phyloP scores from a whole-genome alignment of 2,888 invertebrate genomes.

The Syrista parreyssii region DNA sequence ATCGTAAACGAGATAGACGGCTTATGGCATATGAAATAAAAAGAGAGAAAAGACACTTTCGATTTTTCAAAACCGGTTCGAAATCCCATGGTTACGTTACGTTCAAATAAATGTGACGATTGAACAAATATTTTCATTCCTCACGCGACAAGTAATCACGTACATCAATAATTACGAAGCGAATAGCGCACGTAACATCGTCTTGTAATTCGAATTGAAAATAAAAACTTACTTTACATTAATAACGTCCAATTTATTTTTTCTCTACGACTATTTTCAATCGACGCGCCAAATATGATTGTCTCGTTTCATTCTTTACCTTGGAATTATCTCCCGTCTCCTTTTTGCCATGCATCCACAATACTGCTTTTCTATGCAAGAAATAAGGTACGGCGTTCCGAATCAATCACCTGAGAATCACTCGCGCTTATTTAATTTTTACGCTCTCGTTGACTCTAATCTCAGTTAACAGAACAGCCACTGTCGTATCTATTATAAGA shows the following conservation, averaged over 20 bases:
- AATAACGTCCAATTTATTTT: neutral
- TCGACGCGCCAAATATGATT: neutral
- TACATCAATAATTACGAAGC: neutral
- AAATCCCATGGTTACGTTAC: neutral
- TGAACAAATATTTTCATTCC: neutral
- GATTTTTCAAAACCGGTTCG: conserved; percentile 4
- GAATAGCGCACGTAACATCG: neutral
- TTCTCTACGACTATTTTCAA: neutral
- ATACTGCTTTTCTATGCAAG: neutral
- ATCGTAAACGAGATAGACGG: neutral
- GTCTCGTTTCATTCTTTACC: neutral
- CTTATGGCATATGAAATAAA: conserved; percentile 6
- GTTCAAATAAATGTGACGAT: neutral
- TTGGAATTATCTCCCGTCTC: neutral
- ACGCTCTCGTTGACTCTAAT: neutral
- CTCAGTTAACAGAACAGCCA: neutral
- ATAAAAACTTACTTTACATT: neutral
- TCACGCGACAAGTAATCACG: neutral
- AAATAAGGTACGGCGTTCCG: neutral
- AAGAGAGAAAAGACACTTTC: conserved; percentile 10
- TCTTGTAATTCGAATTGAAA: neutral
- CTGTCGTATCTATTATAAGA: neutral
- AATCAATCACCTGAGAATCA: neutral
- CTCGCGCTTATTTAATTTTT: neutral
- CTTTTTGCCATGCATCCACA: neutral